A percentile compares a stretch with the other conserved stretches of the same genome.
These are phyloP conservation scores for Acromyrmex echinatior DNA, from an alignment of 1,140 invertebrate genomes.

Conservation along the genomic window DNA sequence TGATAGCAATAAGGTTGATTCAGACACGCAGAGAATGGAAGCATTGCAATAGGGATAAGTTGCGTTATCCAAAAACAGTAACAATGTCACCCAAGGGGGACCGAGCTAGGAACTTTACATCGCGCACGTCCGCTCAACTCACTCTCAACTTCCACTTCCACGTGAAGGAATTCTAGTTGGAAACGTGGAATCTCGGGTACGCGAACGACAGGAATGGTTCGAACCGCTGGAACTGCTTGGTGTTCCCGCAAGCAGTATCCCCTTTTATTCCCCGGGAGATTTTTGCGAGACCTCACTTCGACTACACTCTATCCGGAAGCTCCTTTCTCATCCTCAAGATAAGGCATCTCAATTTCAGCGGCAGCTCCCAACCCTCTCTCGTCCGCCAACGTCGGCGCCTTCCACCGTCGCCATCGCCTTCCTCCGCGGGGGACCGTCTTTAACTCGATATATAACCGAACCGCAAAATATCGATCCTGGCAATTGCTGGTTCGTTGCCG, in stretches of 20 bases:
- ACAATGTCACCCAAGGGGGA: slow-evolving; percentile 20
- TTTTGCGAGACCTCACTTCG: slow-evolving; percentile 72
- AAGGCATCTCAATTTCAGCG: slow-evolving; percentile 80
- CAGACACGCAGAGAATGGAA: neutral
- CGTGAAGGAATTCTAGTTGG: slow-evolving; percentile 69
- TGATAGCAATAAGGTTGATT: neutral
- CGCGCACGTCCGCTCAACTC: slow-evolving; percentile 44
- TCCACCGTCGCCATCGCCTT: slow-evolving; percentile 23
- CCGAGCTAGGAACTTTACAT: slow-evolving; percentile 60
- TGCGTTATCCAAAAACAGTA: slow-evolving; percentile 30
- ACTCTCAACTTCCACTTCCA: slow-evolving; percentile 61
- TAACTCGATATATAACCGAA: slow-evolving; percentile 69
- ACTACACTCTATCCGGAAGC: slow-evolving; percentile 75
- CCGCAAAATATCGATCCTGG: slow-evolving; percentile 71
- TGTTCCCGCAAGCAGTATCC: slow-evolving; percentile 70
- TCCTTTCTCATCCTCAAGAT: slow-evolving; percentile 80
- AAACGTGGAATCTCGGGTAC: slow-evolving; percentile 74
- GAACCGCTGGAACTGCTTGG: slow-evolving; percentile 69
- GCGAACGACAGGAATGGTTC: slow-evolving; percentile 67
- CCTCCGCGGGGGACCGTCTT: slow-evolving; percentile 55
- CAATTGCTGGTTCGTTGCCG: slow-evolving; percentile 52
- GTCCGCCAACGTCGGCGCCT: neutral
- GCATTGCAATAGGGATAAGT: slow-evolving; percentile 16
- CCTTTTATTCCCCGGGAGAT: slow-evolving; percentile 79
- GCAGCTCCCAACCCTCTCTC: slow-evolving; percentile 48